A percentile compares a stretch with the other conserved stretches of the same genome.
phyloP scores from a whole-genome alignment of 2,888 invertebrate species.

The Drosophila paranaensis region DNA sequence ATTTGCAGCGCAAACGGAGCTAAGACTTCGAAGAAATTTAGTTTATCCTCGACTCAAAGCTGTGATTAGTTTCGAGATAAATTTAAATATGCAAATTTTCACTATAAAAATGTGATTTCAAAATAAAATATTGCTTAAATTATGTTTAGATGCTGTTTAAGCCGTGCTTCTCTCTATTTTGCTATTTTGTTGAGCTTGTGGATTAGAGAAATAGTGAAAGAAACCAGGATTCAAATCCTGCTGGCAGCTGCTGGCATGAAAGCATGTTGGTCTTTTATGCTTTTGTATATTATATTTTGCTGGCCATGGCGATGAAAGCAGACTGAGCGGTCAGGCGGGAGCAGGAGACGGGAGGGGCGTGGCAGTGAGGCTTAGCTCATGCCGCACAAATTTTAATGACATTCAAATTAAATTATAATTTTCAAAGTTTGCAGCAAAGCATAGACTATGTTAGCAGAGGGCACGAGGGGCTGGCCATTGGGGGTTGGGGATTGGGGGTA shows the following conservation, averaged over 20 bases:
- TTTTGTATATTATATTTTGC: constrained; percentile 14
- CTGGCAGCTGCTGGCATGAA: constrained; percentile 3
- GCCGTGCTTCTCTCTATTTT: background rate
- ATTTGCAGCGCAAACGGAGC: background rate
- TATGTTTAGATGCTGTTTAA: background rate
- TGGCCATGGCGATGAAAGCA: constrained; percentile 7
- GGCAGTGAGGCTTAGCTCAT: constrained; percentile 16
- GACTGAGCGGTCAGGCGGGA: background rate
- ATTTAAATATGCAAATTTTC: too few species aligned
- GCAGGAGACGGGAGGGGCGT: background rate
- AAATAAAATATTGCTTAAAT: background rate
- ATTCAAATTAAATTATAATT: constrained; percentile 79
- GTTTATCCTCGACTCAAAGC: background rate
- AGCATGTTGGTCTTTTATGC: constrained; percentile 15
- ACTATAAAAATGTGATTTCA: too few species aligned
- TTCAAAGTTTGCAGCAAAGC: constrained; percentile 65
- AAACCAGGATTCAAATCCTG: constrained; percentile 4
- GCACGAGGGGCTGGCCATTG: background rate
- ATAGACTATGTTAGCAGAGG: constrained; percentile 8
- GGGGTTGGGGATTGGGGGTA: background rate
- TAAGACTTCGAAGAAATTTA: background rate
- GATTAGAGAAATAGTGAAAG: background rate
- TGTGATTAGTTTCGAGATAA: background rate
- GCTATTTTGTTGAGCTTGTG: background rate
- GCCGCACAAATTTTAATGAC: constrained; percentile 74